Base-by-base conservation (phyloP, 2,888 invertebrate species). In the Gasteruption jaculator region DNA sequence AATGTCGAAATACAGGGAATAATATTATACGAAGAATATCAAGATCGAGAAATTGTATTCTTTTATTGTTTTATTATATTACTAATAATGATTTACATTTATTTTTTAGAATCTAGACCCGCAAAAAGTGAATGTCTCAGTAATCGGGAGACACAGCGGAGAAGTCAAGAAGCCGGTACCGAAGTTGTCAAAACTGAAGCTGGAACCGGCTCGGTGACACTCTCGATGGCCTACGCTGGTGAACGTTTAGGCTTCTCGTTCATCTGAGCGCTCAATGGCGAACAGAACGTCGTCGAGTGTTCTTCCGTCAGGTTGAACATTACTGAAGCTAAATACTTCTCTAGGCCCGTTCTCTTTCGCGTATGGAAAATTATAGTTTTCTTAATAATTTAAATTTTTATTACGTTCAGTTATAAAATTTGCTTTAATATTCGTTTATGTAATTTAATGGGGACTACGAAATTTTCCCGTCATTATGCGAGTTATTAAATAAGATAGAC, bases 111-210 rank as follows among this genome's bases (percentile, higher is more conserved):
- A 83, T 27, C 77, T 92, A 41, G 87, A 95, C 74, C 93, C 95
- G 2, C 77, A 82, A 56, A 73, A 80, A 49, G 90, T 94, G 2
- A 80, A 82, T 63, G 81, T 95, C 42, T 96, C 97, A 4, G 95
- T 99, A 12, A 89, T 99, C 68, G 97, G 99, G 24, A 99, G 99
- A 2, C 99, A 99, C 76, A 91, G 96, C 19, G 99, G 99, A 83
- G 97, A 66, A 97, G 99, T 63, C 97, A 97, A 78, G 96, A 99
- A 73, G 99, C 99, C 48, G 99, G 99, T 42, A 99, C 99, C 40
- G 99, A 99, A 79, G 89, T 95, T 26, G 94, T 96, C 21, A 91
- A 94, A 71, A 96, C 96, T 5, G 99, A 97, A 75, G 97, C 97
- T 44, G 99, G 99, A 52, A 91, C 94, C 37, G 97, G 99, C 41